These are phyloP conservation scores for Apus apus DNA, from an alignment of 2,113 vertebrate genomes.

Conservation along the genomic window DNA sequence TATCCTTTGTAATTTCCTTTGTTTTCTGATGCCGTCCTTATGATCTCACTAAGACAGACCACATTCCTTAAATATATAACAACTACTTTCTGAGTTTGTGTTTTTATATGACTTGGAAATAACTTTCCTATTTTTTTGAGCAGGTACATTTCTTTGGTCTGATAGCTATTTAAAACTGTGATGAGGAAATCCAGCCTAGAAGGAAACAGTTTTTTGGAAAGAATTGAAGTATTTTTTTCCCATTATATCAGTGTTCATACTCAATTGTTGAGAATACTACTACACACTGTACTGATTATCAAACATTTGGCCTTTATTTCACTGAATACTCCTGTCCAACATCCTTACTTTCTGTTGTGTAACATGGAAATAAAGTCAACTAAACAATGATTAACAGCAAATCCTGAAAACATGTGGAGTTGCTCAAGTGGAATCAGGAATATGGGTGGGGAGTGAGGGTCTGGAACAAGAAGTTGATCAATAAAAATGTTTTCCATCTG, in stretches of 20 bases:
- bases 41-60: neutral
- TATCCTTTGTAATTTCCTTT: neutral
- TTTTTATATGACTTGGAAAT: constrained; percentile 1
- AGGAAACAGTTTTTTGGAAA: neutral
- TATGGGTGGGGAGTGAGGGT: neutral
- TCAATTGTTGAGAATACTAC: constrained; percentile 1
- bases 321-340: neutral
- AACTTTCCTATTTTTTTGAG: neutral
- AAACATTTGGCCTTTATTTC: constrained; percentile 48
- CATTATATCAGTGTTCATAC: constrained; percentile 33
- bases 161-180: neutral
- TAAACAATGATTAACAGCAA: constrained; percentile 12
- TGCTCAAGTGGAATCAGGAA: constrained; percentile 13
- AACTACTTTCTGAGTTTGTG: neutral
- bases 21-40: constrained; percentile 15
- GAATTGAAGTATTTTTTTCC: neutral
- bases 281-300: constrained; percentile 5
- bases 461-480: constrained; percentile 4
- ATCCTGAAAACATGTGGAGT: constrained; percentile 30
- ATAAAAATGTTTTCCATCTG: constrained; percentile 26
- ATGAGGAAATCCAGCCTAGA: neutral
- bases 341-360: constrained; percentile 18
- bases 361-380: constrained; percentile 37
- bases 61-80: neutral
- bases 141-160: neutral